Base-by-base conservation (phyloP, 2,113 vertebrate species). In the Anhinga rufa region DNA sequence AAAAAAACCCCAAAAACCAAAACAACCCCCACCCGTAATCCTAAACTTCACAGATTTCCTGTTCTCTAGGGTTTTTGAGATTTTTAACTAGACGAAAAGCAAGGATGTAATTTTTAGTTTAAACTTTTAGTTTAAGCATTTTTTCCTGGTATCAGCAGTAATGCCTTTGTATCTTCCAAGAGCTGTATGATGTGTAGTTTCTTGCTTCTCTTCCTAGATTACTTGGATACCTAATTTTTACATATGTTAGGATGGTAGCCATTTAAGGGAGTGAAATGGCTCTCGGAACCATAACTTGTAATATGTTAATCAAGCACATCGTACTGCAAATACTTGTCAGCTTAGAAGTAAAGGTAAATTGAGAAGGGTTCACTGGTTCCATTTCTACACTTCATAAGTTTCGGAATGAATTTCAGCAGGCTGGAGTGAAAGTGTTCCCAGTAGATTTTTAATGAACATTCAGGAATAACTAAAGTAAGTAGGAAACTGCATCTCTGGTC, bases 401-500 rank as follows among this genome's bases (percentile, higher is more conserved):
- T 84, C 69, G 52, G 48, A 90, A 48, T 64, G 40, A 48, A 83
- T 90, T 96, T 87, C 40, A 83, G 24, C 25, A 55, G 21, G 22
- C 34, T 1, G 6, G 66, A 83, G 46, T 78, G 34, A 49, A 88
- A 88, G 64, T 52, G 17, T 74, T 93, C 76, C 60, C 18, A 17
- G 36, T 24, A 70, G 46, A 80, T 65, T 65, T 82, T 66, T 70
- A 83, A 46, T 77, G 66, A 12, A 2, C 0, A 0, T 51, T 94
- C 38, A 81, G 31, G 57, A 88, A 46, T 57, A 85, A 40, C 32
- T 71, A 18, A 52, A 38, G 26, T 65, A 66, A 48, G 29, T 26
- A 61, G 61, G 61, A 89, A 79, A 31, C 9, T 0, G 0, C 24
- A 31, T 55, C 26, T 90, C 20, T 0, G 0, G 25, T 94, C 36